These are phyloP conservation scores for Galaxias olidus DNA, from an alignment of 2,797 vertebrate genomes.

Conservation along the genomic window DNA sequence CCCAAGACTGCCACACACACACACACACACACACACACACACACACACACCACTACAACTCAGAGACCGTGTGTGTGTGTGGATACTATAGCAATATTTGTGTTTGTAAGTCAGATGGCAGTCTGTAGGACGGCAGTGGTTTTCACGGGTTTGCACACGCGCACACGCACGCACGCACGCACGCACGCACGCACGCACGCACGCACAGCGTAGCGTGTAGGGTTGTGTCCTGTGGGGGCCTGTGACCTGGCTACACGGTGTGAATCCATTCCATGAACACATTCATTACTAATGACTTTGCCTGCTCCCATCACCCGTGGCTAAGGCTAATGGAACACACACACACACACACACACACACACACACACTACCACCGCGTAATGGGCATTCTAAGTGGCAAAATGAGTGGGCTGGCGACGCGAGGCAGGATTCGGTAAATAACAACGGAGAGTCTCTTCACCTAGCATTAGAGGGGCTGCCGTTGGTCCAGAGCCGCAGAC, in stretches of 20 bases:
- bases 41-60: not conserved
- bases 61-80: not conserved
- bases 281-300: conserved; percentile 69
- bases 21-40: conserved; percentile 9
- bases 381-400: not conserved
- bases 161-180: conserved; percentile 6
- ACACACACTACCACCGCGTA: not conserved
- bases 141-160: not conserved
- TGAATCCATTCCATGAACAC: conserved; percentile 45
- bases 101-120: not conserved
- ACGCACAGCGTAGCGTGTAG: not conserved
- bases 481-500: too few species aligned
- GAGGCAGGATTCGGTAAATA: not conserved
- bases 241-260: conserved; percentile 48
- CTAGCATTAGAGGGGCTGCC: not conserved
- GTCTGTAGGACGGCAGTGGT: too few species aligned
- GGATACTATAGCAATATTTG: too few species aligned
- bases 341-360: conserved; percentile 19
- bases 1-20: conserved; percentile 26
- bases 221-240: conserved; percentile 16
- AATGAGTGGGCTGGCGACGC: not conserved
- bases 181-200: not conserved
- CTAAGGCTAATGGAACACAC: conserved; percentile 52
- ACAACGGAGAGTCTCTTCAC: not conserved
- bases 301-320: conserved; percentile 32